A percentile compares a stretch with the other conserved stretches of the same genome.
These are phyloP conservation scores for Patiria miniata DNA, from an alignment of 35 echinoderm and acorn worm genomes.

Conservation along the genomic window DNA sequence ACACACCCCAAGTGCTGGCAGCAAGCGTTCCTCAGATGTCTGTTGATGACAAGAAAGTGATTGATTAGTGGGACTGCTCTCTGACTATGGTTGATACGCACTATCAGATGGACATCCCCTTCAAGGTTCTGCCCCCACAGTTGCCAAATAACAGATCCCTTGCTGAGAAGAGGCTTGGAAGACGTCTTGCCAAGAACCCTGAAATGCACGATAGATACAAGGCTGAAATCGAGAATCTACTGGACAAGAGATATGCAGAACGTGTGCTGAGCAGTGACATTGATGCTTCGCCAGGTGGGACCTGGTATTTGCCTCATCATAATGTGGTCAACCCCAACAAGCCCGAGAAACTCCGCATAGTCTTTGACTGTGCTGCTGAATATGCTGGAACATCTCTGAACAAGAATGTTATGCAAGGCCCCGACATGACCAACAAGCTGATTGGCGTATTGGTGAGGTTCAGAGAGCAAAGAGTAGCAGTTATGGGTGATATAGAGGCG, in stretches of 20 bases:
- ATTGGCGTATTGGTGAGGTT: conserved; percentile 54
- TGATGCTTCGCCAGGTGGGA: background rate
- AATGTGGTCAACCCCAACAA: conserved; percentile 52
- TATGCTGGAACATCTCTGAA: conserved; percentile 51
- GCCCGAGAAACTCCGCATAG: conserved; percentile 46
- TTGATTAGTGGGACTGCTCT: background rate
- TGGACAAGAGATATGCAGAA: conserved; percentile 68
- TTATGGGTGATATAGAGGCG: conserved; percentile 44
- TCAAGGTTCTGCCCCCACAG: background rate
- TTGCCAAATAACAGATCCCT: conserved; percentile 35
- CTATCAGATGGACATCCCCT: conserved; percentile 36
- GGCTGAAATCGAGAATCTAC: conserved; percentile 14
- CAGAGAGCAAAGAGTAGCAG: conserved; percentile 42
- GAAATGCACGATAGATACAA: conserved; percentile 45
- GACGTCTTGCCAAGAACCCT: conserved; percentile 25
- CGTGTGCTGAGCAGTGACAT: conserved; percentile 9
- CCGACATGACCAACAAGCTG: conserved; percentile 57
- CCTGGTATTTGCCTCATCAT: conserved; percentile 67
- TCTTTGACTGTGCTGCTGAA: conserved; percentile 63
- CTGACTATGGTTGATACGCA: conserved; percentile 31
- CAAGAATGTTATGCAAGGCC: conserved; percentile 50
- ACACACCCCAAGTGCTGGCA: background rate
- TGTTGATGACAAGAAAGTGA: conserved; percentile 6
- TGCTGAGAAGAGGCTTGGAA: conserved; percentile 49
- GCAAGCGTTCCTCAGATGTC: background rate